Percentiles rank a stretch among this genome's conserved stretches.
These are phyloP conservation scores for Rambutsinella grinnellia DNA, from an alignment of 2,888 invertebrate genomes.

Conservation along the genomic window DNA sequence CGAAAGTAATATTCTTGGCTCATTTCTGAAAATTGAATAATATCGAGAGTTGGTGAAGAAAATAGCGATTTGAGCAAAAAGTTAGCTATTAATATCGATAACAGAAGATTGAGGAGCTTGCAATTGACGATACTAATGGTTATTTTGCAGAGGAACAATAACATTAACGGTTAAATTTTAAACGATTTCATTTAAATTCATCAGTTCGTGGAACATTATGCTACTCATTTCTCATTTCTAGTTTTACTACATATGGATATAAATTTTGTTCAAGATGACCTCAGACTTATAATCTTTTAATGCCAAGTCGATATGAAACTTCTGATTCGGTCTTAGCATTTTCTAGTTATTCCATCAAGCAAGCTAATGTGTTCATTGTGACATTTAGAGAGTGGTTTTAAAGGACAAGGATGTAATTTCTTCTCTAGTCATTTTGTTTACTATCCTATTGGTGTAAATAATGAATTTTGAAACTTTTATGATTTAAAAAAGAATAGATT, in stretches of 20 bases:
- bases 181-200: no score
- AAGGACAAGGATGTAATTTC: slow-evolving; percentile 23
- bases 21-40: not conserved
- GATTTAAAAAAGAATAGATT: not conserved
- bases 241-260: no score
- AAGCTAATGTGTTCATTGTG: not conserved
- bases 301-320: not conserved
- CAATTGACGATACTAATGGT: no score
- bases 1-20: not conserved
- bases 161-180: no score
- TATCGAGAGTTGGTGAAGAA: not conserved
- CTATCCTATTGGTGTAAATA: not conserved
- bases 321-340: not conserved
- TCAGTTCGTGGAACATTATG: no score
- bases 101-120: no score
- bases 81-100: no score
- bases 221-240: no score
- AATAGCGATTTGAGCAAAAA: no score
- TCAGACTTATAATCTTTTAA: no score
- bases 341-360: not conserved
- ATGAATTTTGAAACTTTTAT: not conserved
- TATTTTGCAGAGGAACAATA: no score
- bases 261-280: no score
- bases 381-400: slow-evolving; percentile 28
- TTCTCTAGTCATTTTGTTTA: not conserved